Evolutionary conservation across 2,113 vertebrate genomes (phyloP).

Genomic region (Dipodomys merriami): DNA sequence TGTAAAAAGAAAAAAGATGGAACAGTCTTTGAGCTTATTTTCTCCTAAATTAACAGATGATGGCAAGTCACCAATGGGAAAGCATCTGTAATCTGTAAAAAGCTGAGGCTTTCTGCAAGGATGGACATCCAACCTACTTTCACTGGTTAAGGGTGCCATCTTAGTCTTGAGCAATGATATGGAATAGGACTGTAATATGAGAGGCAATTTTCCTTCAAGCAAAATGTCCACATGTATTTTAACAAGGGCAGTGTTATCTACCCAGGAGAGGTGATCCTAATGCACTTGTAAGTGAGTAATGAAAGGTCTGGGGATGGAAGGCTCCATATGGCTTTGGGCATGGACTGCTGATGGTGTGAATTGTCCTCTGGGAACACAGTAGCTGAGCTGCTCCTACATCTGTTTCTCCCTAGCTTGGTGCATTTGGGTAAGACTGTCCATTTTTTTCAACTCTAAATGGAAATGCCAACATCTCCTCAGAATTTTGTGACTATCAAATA

Average conservation of each 20-base stretch:
- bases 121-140: too few species aligned
- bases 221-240: too few species aligned
- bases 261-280: too few species aligned
- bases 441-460: neutral
- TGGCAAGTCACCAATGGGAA: neutral
- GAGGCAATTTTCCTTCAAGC: too few species aligned
- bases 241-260: too few species aligned
- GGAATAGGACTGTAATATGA: too few species aligned
- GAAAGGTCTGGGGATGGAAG: fast-evolving
- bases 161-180: too few species aligned
- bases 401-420: fast-evolving
- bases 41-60: neutral
- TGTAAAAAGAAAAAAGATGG: neutral
- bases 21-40: neutral
- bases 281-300: neutral
- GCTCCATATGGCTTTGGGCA: fast-evolving
- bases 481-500: neutral
- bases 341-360: neutral
- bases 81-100: too few species aligned
- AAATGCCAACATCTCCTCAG: neutral
- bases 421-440: too few species aligned
- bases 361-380: neutral
- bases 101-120: too few species aligned
- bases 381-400: neutral
- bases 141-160: too few species aligned